phyloP scores from a whole-genome alignment of 2,797 vertebrate genomes.

The Galaxias olidus region DNA sequence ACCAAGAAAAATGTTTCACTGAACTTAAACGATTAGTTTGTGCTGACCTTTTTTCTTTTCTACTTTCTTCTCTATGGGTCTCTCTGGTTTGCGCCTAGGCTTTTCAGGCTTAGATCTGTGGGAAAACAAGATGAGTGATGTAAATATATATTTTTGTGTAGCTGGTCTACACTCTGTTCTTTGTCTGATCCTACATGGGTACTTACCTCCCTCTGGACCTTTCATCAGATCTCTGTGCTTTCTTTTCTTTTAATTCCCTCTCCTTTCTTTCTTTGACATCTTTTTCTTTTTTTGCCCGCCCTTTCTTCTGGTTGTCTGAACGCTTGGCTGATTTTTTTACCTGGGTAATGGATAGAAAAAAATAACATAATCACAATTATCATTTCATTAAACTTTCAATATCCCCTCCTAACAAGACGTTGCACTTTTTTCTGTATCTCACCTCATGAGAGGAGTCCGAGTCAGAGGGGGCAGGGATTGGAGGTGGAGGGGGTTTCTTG shows the following conservation, averaged over 20 bases:
- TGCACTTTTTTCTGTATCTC: neutral
- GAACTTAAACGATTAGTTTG: neutral
- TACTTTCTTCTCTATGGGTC: constrained; percentile 79
- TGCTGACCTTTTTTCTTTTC: constrained; percentile 92
- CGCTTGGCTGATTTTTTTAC: constrained; percentile 84
- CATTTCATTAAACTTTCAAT: neutral
- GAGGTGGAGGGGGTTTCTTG: constrained; percentile 80
- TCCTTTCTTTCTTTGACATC: constrained; percentile 86
- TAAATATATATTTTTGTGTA: constrained; percentile 40
- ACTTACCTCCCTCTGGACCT: constrained; percentile 83
- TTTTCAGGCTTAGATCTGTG: constrained; percentile 85
- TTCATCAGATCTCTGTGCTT: constrained; percentile 78
- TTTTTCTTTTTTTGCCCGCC: constrained; percentile 74
- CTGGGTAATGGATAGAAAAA: constrained; percentile 58
- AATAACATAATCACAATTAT: neutral
- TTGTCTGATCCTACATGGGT: constrained; percentile 12
- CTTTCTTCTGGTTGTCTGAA: constrained; percentile 74
- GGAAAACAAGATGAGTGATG: constrained; percentile 27
- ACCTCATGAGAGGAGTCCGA: constrained; percentile 81
- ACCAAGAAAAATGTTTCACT: neutral
- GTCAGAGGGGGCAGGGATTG: constrained; percentile 86
- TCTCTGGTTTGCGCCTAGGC: constrained; percentile 83
- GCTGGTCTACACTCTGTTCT: constrained; percentile 18
- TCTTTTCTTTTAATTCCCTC: constrained; percentile 80
- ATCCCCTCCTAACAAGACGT: too few species aligned